Conservation (phyloP, 2,797 vertebrate species). For the Podarcis siculus region DNA sequence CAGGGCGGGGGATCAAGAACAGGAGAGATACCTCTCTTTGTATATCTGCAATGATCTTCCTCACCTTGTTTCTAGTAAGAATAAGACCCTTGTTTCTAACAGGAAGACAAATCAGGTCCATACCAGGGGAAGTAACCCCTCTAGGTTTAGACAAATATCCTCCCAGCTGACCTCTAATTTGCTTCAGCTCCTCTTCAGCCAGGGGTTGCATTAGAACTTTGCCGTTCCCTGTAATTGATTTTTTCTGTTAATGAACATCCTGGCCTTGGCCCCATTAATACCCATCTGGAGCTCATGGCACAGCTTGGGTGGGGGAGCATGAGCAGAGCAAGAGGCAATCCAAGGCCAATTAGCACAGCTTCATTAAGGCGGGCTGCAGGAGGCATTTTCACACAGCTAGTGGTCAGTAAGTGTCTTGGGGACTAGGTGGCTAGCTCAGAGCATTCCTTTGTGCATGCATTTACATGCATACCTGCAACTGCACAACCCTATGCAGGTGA, state of each 20-base stretch:
- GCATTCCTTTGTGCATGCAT: background rate
- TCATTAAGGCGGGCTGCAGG: background rate
- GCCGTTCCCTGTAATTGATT: conserved; percentile 35
- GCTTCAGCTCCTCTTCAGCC: background rate
- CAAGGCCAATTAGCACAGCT: conserved; percentile 8
- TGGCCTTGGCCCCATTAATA: conserved; percentile 42
- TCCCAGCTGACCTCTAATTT: background rate
- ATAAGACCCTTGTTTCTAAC: background rate
- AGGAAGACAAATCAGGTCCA: background rate
- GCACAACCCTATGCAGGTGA: background rate
- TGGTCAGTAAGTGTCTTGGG: background rate
- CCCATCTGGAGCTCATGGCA: conserved; percentile 36
- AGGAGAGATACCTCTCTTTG: background rate
- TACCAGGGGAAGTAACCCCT: background rate
- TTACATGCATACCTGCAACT: background rate
- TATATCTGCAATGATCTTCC: background rate
- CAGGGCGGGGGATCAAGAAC: background rate
- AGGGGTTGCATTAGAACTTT: conserved; percentile 21
- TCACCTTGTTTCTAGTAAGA: background rate
- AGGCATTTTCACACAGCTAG: background rate
- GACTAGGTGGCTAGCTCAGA: background rate
- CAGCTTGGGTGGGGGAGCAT: background rate
- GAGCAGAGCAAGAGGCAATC: background rate
- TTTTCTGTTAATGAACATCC: conserved; percentile 48
- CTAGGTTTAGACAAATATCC: background rate